These are phyloP conservation scores for Baccha elongata DNA, from an alignment of 2,888 invertebrate genomes.

Conservation along the genomic window DNA sequence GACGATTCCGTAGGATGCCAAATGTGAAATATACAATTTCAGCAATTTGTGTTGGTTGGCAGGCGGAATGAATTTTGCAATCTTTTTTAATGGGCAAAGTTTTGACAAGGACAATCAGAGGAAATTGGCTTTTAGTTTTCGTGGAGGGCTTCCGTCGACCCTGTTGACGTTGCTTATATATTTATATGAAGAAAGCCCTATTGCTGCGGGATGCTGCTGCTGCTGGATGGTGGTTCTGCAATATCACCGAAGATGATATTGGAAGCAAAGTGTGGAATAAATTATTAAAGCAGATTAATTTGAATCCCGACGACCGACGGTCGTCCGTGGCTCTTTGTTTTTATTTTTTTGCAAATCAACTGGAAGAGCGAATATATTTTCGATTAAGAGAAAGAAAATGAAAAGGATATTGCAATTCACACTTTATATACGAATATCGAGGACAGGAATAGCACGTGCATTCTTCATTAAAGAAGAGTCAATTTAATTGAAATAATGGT, in stretches of 20 bases:
- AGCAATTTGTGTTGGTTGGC: constrained; percentile 72
- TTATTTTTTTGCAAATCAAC: constrained; percentile 55
- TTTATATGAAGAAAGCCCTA: background rate
- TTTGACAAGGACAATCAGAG: constrained; percentile 74
- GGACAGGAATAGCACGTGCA: constrained; percentile 34
- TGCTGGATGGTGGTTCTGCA: constrained; percentile 8
- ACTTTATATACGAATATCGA: background rate
- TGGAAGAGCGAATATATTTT: constrained; percentile 35
- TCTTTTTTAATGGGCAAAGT: constrained; percentile 73
- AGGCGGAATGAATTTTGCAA: constrained; percentile 73
- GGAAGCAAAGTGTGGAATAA: constrained; percentile 59
- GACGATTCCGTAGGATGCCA: constrained; percentile 65
- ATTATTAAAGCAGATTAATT: constrained; percentile 72
- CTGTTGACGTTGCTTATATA: constrained; percentile 50
- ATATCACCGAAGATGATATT: constrained; percentile 15
- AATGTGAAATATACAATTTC: constrained; percentile 63
- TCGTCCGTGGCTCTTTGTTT: constrained; percentile 13
- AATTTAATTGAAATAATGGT: constrained; percentile 69
- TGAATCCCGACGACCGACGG: too few species aligned
- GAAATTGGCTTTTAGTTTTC: constrained; percentile 73
- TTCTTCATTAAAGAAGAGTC: constrained; percentile 38
- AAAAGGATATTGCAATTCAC: constrained; percentile 32
- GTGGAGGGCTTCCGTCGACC: constrained; percentile 72
- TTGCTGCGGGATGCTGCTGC: background rate
- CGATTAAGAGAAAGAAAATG: constrained; percentile 44